A percentile compares a stretch with the other conserved stretches of the same genome.
Conservation (phyloP, 2,113 vertebrate species). For the Urocitellus parryii region DNA sequence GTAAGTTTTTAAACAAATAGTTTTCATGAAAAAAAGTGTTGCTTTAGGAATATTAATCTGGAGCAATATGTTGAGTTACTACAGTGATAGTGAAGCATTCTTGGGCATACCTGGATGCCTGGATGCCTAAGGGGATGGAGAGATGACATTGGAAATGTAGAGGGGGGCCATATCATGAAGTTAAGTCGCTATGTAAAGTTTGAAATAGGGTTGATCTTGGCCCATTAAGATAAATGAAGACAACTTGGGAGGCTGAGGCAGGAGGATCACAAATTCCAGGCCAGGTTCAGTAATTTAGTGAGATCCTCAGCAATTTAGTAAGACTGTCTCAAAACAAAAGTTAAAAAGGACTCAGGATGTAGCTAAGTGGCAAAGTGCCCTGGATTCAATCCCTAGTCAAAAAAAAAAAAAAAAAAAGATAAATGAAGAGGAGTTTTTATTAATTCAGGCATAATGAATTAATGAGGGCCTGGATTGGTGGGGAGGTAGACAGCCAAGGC, state of each 20-base stretch:
- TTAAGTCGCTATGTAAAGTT: background rate
- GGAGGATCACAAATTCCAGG: too few species aligned
- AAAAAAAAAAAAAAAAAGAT: background rate
- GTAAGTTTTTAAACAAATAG: background rate
- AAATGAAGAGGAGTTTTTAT: background rate
- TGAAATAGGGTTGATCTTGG: background rate
- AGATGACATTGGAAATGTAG: background rate
- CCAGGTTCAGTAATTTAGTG: too few species aligned
- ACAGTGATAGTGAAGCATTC: background rate
- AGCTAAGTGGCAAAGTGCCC: too few species aligned
- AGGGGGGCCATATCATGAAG: background rate
- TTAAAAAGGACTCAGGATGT: too few species aligned
- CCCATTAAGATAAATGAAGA: background rate
- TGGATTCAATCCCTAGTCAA: too few species aligned
- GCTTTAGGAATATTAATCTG: background rate
- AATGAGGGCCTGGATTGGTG: background rate
- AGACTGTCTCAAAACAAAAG: too few species aligned
- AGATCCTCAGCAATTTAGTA: too few species aligned
- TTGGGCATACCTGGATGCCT: background rate
- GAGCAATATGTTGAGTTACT: background rate
- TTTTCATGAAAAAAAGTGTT: background rate
- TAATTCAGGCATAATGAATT: conserved; percentile 1
- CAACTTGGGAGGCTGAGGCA: too few species aligned
- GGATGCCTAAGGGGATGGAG: background rate
- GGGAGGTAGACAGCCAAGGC: background rate